phyloP scores from a whole-genome alignment of 2,797 vertebrate species.

The Epinephelus coioides region DNA sequence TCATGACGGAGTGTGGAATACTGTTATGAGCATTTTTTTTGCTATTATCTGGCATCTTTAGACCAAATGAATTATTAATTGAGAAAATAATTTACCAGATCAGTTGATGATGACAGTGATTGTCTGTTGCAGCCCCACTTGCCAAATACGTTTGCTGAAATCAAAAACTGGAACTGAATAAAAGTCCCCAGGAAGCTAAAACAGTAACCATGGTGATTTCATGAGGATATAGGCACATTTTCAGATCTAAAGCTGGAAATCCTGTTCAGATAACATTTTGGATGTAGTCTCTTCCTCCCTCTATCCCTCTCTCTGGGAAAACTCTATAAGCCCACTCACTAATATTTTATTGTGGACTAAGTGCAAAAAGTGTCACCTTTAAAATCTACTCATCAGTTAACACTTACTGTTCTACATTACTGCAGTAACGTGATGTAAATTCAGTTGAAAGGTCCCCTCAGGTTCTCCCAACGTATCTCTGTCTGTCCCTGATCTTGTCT shows the following conservation, averaged over 20 bases:
- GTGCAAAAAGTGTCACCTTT: conserved; percentile 1
- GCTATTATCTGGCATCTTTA: neutral
- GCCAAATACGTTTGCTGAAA: neutral
- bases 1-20: neutral
- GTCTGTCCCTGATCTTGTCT: conserved; percentile 44
- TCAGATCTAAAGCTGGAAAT: conserved; percentile 11
- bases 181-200: neutral
- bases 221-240: neutral
- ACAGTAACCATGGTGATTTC: conserved; percentile 14
- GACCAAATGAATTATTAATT: neutral
- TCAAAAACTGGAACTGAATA: neutral
- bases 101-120: neutral
- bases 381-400: conserved; percentile 1
- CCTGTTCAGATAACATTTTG: neutral
- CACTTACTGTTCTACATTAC: neutral
- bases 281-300: neutral
- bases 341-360: neutral
- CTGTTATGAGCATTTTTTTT: neutral
- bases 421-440: neutral
- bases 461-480: neutral
- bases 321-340: neutral
- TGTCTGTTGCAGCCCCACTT: neutral
- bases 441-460: neutral
- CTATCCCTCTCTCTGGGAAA: neutral
- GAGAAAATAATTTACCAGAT: neutral